Evolutionary conservation across 1,140 invertebrate species (phyloP), one percentile per base, ranked within the genome.

Genomic region (Steinernema khuongi): DNA sequence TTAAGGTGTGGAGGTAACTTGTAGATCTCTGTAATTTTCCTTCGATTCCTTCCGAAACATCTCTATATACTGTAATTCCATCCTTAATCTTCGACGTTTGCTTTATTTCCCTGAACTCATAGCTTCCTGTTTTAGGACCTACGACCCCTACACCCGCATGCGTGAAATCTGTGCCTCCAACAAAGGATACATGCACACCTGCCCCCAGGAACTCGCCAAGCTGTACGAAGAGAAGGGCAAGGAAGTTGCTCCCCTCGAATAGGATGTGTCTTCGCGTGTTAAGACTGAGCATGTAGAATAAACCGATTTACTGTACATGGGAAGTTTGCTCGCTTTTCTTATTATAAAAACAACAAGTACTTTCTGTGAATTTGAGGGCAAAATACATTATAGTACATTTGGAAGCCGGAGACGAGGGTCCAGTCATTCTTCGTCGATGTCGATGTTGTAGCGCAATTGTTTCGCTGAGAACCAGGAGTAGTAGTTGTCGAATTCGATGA

Each of bases 401-500:
- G n/a, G n/a, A n/a, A n/a, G n/a, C n/a, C n/a, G n/a, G n/a, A 14
- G 50, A 22, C 19, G 36, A 41, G 36, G 36, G 36, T 41, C n/a
- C n/a, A n/a, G n/a, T 60, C 22, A 60, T 26, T 60, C 50, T 60
- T 84, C 82, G 28, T 84, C 83, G 68, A 84, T 85, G 26, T 85
- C 83, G 30, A 84, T 84, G 67, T 83, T 85, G 71, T 84, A 84
- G 1, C 83, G 82, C 14, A 84, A 67, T 73, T 85, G 75, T 74
- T 84, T 84, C 14, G 83, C 82, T 29, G 81, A 74, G 68, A 84
- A 85, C 83, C 83, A 84, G 4, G 74, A 77, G 44, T 85, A 84
- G 68, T 83, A 84, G 73, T 84, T 84, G 78, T 84, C 83, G 67
- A 84, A 84, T 74, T 84, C 83, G 44, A 84, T 77, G 28, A 84